Percentiles rank a stretch among this genome's conserved stretches.
Conservation (phyloP, 2,113 vertebrate species). For the Lepisosteus osseus region DNA sequence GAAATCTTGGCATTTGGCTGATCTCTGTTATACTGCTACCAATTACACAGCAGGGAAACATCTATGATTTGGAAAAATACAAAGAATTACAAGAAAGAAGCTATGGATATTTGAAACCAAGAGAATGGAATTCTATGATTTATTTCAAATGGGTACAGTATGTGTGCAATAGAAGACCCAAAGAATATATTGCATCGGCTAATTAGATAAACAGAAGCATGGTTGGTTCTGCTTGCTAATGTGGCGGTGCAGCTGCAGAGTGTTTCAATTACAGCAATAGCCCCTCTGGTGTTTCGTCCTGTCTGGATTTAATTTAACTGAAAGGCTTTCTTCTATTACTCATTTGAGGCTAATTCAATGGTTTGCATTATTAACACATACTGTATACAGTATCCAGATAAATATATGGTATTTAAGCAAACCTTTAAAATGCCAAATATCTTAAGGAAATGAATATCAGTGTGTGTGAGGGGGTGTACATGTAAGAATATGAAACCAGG, state of each 20-base stretch:
- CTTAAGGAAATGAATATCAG: no score
- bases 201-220: neutral
- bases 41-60: neutral
- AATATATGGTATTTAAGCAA: no score
- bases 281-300: constrained; percentile 15
- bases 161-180: no score
- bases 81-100: neutral
- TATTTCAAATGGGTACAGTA: no score
- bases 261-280: constrained; percentile 30
- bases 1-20: neutral
- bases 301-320: constrained; percentile 35
- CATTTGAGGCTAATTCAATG: constrained; percentile 51
- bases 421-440: no score
- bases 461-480: no score
- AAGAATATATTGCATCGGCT: neutral
- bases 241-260: constrained; percentile 12
- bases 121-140: no score
- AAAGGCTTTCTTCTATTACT: constrained; percentile 19
- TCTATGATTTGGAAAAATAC: neutral
- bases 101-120: no score
- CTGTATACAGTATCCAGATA: constrained; percentile 2
- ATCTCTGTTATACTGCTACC: neutral
- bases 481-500: no score
- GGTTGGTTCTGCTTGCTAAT: neutral
- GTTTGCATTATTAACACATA: constrained; percentile 27